Conservation (phyloP, 2,888 invertebrate genomes). For the Orgyia antiqua region DNA sequence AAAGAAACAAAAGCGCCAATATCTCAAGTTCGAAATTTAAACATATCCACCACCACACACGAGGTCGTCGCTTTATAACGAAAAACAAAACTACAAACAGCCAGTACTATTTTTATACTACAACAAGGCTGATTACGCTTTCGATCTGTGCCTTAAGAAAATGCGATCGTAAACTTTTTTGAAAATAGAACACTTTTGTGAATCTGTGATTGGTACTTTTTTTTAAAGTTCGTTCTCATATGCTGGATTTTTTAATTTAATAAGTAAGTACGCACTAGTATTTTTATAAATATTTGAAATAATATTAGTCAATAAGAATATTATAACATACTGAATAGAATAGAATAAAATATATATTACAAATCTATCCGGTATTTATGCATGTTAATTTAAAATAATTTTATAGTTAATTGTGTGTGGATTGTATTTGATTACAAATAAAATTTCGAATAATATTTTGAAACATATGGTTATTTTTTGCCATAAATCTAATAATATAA, state of each 20-base stretch:
- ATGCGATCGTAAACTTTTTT: conserved; percentile 12
- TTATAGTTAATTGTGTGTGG: too few species aligned
- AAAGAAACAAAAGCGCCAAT: conserved; percentile 1
- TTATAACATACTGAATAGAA: too few species aligned
- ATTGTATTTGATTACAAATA: too few species aligned
- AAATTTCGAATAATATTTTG: too few species aligned
- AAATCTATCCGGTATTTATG: too few species aligned
- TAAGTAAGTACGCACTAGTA: conserved; percentile 11
- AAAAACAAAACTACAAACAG: conserved; percentile 34
- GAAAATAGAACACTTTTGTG: conserved; percentile 19
- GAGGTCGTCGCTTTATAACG: conserved; percentile 41
- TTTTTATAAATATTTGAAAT: too few species aligned
- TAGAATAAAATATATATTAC: too few species aligned
- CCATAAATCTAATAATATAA: too few species aligned
- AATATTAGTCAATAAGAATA: too few species aligned
- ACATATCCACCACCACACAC: conserved; percentile 33
- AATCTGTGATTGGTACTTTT: conserved; percentile 14
- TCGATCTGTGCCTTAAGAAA: conserved; percentile 21
- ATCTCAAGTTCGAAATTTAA: conserved; percentile 11
- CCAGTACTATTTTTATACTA: conserved; percentile 41
- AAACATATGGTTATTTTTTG: too few species aligned
- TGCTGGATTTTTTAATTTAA: conserved; percentile 11
- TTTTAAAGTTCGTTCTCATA: conserved; percentile 13
- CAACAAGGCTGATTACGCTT: conserved; percentile 21
- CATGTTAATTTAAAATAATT: too few species aligned